A percentile compares a stretch with the other conserved stretches of the same genome.
phyloP scores from a whole-genome alignment of 2,113 vertebrate species.

The Motacilla alba region DNA sequence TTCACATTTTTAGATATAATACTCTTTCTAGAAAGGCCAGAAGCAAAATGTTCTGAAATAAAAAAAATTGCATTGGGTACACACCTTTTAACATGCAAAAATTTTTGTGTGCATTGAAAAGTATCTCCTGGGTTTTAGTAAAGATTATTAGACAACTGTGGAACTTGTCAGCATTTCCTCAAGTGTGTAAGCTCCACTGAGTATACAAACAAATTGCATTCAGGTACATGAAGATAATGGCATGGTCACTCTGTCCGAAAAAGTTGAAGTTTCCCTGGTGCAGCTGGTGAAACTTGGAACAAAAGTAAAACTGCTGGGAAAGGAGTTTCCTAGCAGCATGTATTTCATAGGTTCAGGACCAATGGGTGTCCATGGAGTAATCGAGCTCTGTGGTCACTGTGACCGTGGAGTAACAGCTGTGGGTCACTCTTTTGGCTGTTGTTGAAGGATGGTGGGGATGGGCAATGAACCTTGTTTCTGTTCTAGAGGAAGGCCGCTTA shows the following conservation, averaged over 20 bases:
- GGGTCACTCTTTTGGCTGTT: neutral
- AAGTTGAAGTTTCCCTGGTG: neutral
- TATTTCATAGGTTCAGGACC: neutral
- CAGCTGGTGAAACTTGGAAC: neutral
- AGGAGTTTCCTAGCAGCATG: neutral
- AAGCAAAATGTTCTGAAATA: neutral
- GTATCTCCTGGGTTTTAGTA: neutral
- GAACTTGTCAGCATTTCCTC: neutral
- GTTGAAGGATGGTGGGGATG: neutral
- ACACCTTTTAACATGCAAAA: neutral
- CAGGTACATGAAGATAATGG: neutral
- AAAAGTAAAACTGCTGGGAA: neutral
- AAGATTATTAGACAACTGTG: neutral
- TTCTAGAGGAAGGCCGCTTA: neutral
- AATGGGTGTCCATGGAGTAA: rapidly evolving
- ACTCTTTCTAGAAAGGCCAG: neutral
- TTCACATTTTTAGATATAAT: neutral
- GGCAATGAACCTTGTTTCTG: neutral
- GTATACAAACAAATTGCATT: neutral
- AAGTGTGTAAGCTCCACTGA: neutral
- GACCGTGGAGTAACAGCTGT: neutral
- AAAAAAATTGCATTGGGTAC: neutral
- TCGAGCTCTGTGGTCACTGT: neutral
- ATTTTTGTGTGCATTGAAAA: neutral
- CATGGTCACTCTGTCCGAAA: neutral